Conservation (phyloP, 2,113 vertebrate species). For the Cisticola juncidis region DNA sequence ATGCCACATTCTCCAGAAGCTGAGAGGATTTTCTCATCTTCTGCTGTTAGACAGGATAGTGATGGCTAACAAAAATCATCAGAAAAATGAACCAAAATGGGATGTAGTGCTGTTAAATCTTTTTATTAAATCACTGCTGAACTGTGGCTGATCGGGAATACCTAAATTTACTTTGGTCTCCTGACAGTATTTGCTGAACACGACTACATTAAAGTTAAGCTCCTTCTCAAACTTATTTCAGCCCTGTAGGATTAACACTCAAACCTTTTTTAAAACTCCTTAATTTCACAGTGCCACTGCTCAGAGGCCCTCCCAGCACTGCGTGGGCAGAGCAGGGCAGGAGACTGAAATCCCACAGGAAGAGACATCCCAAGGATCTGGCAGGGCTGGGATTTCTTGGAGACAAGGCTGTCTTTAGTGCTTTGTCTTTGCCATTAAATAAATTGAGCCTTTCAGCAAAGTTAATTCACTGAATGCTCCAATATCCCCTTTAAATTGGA, state of each 20-base stretch:
- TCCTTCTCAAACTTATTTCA: not conserved
- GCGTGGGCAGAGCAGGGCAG: not conserved
- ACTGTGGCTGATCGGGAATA: not conserved
- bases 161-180: not conserved
- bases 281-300: not conserved
- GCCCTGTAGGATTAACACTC: not conserved
- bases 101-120: not conserved
- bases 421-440: not conserved
- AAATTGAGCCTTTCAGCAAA: not conserved
- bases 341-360: not conserved
- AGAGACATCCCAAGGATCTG: not conserved
- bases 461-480: not conserved
- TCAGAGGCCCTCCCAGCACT: fast-evolving
- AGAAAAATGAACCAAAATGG: not conserved
- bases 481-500: not conserved
- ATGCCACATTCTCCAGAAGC: not conserved
- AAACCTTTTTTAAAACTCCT: not conserved
- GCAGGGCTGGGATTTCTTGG: not conserved
- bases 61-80: not conserved
- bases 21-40: not conserved
- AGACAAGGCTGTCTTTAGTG: not conserved
- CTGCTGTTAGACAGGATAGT: not conserved
- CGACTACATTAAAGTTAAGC: not conserved
- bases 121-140: not conserved
- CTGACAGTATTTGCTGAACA: not conserved